Evolutionary conservation across 1,140 invertebrate species (phyloP), one percentile per base, ranked within the genome.

Genomic region (Scylla paramamosain): DNA sequence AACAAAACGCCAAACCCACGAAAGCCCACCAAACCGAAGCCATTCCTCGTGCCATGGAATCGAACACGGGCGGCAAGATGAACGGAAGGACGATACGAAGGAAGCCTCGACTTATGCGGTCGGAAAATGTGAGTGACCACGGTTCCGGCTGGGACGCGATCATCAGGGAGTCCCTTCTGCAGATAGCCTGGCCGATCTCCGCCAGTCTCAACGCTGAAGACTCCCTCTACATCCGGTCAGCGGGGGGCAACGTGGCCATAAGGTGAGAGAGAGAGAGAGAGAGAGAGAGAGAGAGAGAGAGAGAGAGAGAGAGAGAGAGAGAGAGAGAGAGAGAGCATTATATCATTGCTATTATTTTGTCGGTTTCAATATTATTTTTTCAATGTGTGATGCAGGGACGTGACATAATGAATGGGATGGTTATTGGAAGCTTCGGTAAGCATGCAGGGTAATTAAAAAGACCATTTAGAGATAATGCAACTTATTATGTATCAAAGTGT

Each of bases 121-220:
- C 94, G 0, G 94, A 95, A n/a, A 82, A 95, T 48, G 94, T 95
- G 84, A 88, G 92, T 82, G 94, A 95, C 29, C 94, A 93, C 52
- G 59, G 45, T 29, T 89, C 91, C 31, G 94, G 94, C 28, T 95
- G 94, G 94, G 94, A 95, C 94, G 67, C 94, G 3, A 95, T 95
- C 91, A 95, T 95, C 91, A 32, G 94, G 91, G 94, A 95, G 94
- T 86, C 67, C 52, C 91, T 95, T 6, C 91, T 95, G 39, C 94
- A 95, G 84, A 95, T 95, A 83, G 94, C 94, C 46, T 95, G 94
- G 94, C 94, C 94, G 20, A 92, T 95, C 91, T 95, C 94, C 28
- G 94, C 94, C 20, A 95, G 94, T 28, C 83, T 95, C 83, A 95
- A 84, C 94, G 83, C 94, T 12, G 94, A 95, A 29, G 94, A 95